Conservation (phyloP, 1,140 invertebrate genomes). For the Anastatus disparis region DNA sequence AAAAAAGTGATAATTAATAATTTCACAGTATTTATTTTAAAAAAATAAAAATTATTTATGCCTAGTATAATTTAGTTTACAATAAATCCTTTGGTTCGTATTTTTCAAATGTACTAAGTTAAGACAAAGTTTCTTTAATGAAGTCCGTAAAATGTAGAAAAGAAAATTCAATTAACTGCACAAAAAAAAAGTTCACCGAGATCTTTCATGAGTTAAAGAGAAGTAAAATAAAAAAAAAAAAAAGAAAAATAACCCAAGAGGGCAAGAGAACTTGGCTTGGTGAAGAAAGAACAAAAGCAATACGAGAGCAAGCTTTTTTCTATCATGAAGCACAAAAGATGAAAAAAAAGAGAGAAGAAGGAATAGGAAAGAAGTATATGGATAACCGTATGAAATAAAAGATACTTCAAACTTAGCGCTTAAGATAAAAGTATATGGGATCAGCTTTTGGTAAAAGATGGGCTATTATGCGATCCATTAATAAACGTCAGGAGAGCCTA, state of each 20-base stretch:
- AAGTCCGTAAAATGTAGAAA: slow-evolving; percentile 13
- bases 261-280: neutral
- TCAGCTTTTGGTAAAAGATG: slow-evolving; percentile 17
- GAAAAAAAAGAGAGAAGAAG: neutral
- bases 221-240: neutral
- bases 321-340: slow-evolving; percentile 4
- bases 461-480: slow-evolving; percentile 42
- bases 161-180: slow-evolving; percentile 30
- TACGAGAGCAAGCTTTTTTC: slow-evolving; percentile 11
- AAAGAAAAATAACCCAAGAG: neutral
- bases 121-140: slow-evolving; percentile 15
- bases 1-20: too few relatives aligned
- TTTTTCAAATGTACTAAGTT: slow-evolving; percentile 19
- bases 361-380: neutral
- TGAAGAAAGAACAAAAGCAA: neutral
- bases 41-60: too few relatives aligned
- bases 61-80: neutral
- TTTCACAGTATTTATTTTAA: too few relatives aligned
- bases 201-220: neutral
- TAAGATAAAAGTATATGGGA: slow-evolving; percentile 7
- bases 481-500: slow-evolving; percentile 46
- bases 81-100: neutral
- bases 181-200: slow-evolving; percentile 12
- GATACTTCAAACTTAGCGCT: too few relatives aligned
- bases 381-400: too few relatives aligned